phyloP scores from a whole-genome alignment of 2,888 invertebrate genomes.

The Leuctra nigra region DNA sequence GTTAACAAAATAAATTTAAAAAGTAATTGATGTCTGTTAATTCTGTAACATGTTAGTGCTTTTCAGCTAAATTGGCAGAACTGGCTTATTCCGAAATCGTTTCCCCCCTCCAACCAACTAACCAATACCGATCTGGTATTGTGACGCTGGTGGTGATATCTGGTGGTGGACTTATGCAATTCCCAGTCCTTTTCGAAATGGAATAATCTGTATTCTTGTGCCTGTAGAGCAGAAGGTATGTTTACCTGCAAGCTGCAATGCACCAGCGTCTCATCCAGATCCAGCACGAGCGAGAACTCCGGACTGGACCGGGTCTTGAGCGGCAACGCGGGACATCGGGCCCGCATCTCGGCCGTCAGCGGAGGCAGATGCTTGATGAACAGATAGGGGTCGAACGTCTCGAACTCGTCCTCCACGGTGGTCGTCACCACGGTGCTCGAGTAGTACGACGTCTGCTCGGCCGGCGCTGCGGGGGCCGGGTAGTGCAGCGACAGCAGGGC shows the following conservation, averaged over 20 bases:
- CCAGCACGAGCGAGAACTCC: constrained; percentile 67
- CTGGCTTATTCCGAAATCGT: too few species aligned
- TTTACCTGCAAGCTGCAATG: constrained; percentile 92
- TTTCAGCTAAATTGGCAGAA: too few species aligned
- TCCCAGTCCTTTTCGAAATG: too few species aligned
- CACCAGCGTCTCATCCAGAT: constrained; percentile 92
- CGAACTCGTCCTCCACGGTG: constrained; percentile 54
- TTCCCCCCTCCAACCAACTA: too few species aligned
- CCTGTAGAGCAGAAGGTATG: too few species aligned
- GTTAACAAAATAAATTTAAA: too few species aligned
- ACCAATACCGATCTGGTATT: too few species aligned
- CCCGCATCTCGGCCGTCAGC: constrained; percentile 66
- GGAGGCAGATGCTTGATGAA: constrained; percentile 90
- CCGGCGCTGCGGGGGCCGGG: neutral
- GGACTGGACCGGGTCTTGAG: constrained; percentile 88
- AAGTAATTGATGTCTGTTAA: too few species aligned
- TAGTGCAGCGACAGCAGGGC: neutral
- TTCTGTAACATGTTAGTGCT: too few species aligned
- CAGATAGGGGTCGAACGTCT: constrained; percentile 81
- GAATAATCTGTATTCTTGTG: too few species aligned
- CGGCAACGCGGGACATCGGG: constrained; percentile 73
- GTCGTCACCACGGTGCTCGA: constrained; percentile 34
- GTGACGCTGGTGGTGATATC: too few species aligned
- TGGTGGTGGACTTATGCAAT: too few species aligned
- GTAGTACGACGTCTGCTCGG: neutral